Conservation (phyloP, 2,113 vertebrate species). For the Regulus satrapa region DNA sequence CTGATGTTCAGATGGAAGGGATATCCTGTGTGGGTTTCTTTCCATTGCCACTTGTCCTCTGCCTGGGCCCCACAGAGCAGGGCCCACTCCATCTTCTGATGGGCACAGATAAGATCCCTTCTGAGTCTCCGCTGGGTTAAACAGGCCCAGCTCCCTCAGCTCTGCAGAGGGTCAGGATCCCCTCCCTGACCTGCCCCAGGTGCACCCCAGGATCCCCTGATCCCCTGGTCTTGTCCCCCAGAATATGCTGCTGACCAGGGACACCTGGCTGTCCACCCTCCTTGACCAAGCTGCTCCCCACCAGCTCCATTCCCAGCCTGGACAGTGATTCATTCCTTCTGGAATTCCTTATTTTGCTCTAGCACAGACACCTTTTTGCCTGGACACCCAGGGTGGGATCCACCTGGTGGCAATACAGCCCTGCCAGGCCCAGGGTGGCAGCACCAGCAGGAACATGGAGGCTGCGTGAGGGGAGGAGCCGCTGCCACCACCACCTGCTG, state of each 20-base stretch:
- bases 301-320: neutral
- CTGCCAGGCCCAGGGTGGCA: neutral
- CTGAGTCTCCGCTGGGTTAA: neutral
- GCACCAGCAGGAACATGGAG: neutral
- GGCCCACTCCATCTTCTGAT: neutral
- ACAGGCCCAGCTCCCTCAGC: neutral
- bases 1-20: neutral
- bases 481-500: accelerated
- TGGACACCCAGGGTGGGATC: neutral
- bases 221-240: neutral
- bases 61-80: neutral
- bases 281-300: neutral
- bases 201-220: accelerated
- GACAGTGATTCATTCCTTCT: neutral
- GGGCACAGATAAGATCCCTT: neutral
- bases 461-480: accelerated
- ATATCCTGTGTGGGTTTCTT: neutral
- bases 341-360: neutral
- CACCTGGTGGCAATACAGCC: neutral
- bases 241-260: neutral
- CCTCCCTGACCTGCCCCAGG: neutral
- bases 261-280: neutral
- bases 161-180: neutral
- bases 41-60: neutral
- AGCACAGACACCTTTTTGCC: accelerated